Percentiles rank a stretch among this genome's conserved stretches.
Conservation (phyloP, 2,797 vertebrate genomes). For the Lagodon rhomboides region DNA sequence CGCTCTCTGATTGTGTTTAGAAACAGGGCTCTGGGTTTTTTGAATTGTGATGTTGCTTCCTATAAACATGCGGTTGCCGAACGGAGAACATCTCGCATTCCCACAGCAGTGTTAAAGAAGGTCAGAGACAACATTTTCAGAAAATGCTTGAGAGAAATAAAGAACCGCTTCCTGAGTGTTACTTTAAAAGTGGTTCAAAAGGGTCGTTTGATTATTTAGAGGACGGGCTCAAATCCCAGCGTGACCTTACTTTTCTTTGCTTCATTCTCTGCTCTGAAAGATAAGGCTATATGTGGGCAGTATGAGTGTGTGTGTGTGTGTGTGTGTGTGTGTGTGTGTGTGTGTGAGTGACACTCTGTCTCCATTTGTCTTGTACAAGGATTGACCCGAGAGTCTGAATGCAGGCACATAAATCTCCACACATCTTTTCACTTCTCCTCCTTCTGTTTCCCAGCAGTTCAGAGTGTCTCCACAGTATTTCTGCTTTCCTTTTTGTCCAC, state of each 20-base stretch:
- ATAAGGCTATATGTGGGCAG: constrained; percentile 64
- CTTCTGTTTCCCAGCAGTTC: constrained; percentile 60
- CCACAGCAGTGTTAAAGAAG: constrained; percentile 56
- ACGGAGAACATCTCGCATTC: constrained; percentile 46
- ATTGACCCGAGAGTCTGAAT: constrained; percentile 58
- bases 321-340: constrained; percentile 45
- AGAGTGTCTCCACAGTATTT: constrained; percentile 58
- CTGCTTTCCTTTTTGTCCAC: constrained; percentile 67
- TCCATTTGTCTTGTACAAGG: constrained; percentile 55
- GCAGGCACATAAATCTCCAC: constrained; percentile 47
- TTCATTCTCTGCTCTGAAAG: constrained; percentile 53
- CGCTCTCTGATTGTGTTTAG: constrained; percentile 57
- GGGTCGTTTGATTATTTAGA: constrained; percentile 69
- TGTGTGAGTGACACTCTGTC: constrained; percentile 55
- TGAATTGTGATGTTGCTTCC: constrained; percentile 61
- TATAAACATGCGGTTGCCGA: constrained; percentile 67
- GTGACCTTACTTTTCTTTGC: constrained; percentile 58
- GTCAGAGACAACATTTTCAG: constrained; percentile 35
- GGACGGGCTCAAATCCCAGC: constrained; percentile 55
- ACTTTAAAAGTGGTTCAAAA: constrained; percentile 62
- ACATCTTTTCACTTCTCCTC: constrained; percentile 63
- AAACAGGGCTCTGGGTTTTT: constrained; percentile 59
- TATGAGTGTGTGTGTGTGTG: constrained; percentile 18
- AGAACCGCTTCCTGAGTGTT: constrained; percentile 61
- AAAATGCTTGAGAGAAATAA: constrained; percentile 54